Evolutionary conservation across 2,797 vertebrate genomes (phyloP), one percentile per base, ranked within the genome.

Genomic region (Kryptolebias ocellatus): DNA sequence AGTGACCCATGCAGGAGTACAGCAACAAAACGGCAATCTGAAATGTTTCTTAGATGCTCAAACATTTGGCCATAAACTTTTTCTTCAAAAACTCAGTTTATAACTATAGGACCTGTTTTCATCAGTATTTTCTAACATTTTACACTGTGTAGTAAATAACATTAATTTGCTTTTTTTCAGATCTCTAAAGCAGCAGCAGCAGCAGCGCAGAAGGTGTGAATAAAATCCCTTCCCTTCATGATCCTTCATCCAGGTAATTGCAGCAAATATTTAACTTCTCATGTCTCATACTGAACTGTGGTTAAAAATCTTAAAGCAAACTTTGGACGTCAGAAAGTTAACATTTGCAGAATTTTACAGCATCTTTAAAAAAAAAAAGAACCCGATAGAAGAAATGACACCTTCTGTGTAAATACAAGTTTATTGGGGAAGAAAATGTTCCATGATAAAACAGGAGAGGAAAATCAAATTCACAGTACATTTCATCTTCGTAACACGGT

Each of bases 371-470:
- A 51, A 37, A 74, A 68, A 56, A 47, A 70, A 65, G 64, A 46
- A 39, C 46, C 69, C 24, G 12, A 55, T 55, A 44, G 46, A 83
- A 81, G 64, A 71, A 80, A 77, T 37, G 50, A 76, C 52, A 72
- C 47, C 28, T 60, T 54, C 14, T 67, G 78, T 86, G 89, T 89
- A 89, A 90, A 89, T 87, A 82, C 81, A 86, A 62, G 59, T 92
- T 90, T 90, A 89, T 90, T 94, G 92, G 92, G 92, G 85, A 87
- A 89, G 89, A 89, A 81, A 87, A 86, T 84, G 81, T 81, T 91
- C 85, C 78, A 89, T 85, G 86, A 90, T 64, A 81, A 90, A 91
- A 81, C 81, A 64, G 72, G 64, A 72, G 60, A 71, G 65, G 76
- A 45, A 72, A 73, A 75, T 59, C 78, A 83, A 84, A 87, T 89